These are phyloP conservation scores for Heliconius charithonia DNA, from an alignment of 2,888 invertebrate species.

Conservation along the genomic window DNA sequence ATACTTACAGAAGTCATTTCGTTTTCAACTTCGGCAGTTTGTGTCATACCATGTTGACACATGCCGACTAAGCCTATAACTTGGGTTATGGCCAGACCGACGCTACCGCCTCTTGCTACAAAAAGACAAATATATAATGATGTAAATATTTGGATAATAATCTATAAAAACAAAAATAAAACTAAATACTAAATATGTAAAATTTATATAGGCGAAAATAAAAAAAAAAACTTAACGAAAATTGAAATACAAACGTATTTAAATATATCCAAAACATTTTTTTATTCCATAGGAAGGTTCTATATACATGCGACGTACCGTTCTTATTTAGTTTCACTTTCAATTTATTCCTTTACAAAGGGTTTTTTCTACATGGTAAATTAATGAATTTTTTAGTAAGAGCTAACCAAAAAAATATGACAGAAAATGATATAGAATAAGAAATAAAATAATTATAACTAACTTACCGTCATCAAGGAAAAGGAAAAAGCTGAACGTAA, in stretches of 20 bases:
- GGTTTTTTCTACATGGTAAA: too few relatives aligned
- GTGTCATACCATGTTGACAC: constrained; percentile 93
- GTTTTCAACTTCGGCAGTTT: constrained; percentile 92
- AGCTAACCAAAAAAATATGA: too few relatives aligned
- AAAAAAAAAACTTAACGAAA: too few relatives aligned
- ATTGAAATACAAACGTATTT: too few relatives aligned
- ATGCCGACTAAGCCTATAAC: constrained; percentile 88
- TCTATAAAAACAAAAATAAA: neutral
- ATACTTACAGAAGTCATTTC: constrained; percentile 90
- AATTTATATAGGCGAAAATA: neutral
- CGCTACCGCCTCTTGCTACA: constrained; percentile 81
- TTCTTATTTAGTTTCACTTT: too few relatives aligned
- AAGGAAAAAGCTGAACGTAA: constrained; percentile 88
- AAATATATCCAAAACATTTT: too few relatives aligned
- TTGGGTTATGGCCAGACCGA: constrained; percentile 83
- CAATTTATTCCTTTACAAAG: too few relatives aligned
- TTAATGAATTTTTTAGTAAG: too few relatives aligned
- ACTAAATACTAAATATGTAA: neutral
- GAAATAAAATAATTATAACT: neutral
- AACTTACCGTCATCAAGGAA: constrained; percentile 66
- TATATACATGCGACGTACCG: too few relatives aligned
- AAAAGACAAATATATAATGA: neutral
- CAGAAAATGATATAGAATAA: too few relatives aligned
- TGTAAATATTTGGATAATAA: neutral
- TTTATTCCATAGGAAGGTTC: too few relatives aligned